phyloP scores from a whole-genome alignment of 1,140 invertebrate species.

The Euglossa dilemma region DNA sequence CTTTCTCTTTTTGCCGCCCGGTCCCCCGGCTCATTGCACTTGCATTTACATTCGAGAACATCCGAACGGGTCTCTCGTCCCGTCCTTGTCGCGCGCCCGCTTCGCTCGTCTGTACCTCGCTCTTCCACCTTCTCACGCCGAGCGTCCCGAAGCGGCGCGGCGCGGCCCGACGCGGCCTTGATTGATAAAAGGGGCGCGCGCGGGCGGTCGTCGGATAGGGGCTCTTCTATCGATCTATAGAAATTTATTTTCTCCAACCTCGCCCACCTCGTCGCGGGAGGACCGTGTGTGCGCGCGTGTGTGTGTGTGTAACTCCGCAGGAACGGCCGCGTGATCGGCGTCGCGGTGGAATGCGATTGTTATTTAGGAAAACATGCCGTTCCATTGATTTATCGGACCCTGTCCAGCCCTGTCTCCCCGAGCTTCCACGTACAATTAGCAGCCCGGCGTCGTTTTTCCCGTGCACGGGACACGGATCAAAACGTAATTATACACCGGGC shows the following conservation, averaged over 20 bases:
- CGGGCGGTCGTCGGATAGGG: constrained; percentile 5
- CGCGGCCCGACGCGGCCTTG: constrained; percentile 10
- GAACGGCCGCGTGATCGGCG: background rate
- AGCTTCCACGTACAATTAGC: background rate
- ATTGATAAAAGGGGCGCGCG: constrained; percentile 33
- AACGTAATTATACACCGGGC: background rate
- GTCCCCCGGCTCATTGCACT: constrained; percentile 44
- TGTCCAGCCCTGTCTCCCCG: background rate
- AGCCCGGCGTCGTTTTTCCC: background rate
- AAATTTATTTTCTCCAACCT: constrained; percentile 48
- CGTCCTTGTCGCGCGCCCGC: background rate
- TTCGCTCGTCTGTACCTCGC: background rate
- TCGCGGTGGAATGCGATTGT: constrained; percentile 24
- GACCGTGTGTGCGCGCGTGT: background rate
- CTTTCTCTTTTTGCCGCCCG: constrained; percentile 16
- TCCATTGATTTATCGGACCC: constrained; percentile 23
- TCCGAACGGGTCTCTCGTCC: background rate
- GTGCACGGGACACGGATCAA: background rate
- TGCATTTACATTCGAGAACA: constrained; percentile 48
- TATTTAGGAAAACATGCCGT: constrained; percentile 13
- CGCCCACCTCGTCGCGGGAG: constrained; percentile 24
- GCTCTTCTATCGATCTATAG: constrained; percentile 36
- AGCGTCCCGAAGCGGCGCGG: background rate
- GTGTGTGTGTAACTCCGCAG: background rate
- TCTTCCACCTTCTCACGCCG: background rate